Evolutionary conservation across 2,113 vertebrate genomes (phyloP).

Genomic region (Petroica traversi): DNA sequence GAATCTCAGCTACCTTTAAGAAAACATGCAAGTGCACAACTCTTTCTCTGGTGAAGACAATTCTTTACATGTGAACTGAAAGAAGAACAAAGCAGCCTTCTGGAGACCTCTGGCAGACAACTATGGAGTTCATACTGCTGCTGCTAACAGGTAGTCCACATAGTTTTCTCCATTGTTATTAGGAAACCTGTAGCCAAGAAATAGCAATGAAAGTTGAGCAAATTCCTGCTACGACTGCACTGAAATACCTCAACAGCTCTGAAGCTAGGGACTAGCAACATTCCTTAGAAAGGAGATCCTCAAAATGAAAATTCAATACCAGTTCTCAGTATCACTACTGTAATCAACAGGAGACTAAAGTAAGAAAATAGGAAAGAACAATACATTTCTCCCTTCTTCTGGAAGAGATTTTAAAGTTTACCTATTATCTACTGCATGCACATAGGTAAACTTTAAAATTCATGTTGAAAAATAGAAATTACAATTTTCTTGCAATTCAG

Average conservation of each 20-base stretch:
- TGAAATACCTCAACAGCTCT: neutral
- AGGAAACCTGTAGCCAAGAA: constrained; percentile 7
- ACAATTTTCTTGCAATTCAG: neutral
- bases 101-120: neutral
- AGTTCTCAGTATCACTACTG: neutral
- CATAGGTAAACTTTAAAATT: neutral
- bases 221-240: neutral
- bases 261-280: neutral
- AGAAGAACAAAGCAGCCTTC: neutral
- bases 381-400: neutral
- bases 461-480: neutral
- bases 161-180: neutral
- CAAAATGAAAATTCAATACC: neutral
- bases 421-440: neutral
- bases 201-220: neutral
- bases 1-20: neutral
- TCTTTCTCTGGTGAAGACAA: neutral
- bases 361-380: neutral
- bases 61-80: neutral
- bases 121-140: neutral
- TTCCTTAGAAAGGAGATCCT: neutral
- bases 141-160: neutral
- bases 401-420: neutral
- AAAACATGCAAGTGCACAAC: neutral
- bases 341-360: neutral